Evolutionary conservation across 2,113 vertebrate species (phyloP), one percentile per base, ranked within the genome.

Genomic region (Micronycteris hirsuta): DNA sequence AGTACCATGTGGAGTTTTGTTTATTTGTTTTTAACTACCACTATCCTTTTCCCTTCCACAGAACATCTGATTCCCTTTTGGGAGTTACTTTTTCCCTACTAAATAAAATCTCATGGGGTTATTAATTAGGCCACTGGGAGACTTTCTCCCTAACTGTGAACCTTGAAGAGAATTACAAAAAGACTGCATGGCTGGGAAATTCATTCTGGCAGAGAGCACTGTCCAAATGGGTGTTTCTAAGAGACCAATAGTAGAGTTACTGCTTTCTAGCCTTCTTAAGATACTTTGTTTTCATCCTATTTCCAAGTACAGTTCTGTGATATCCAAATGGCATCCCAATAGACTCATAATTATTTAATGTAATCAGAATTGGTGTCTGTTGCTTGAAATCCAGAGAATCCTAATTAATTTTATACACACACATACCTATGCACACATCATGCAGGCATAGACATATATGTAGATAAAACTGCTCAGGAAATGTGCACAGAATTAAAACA

Each of bases 11-110:
- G 68, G 14, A 33, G 49, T 78, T 81, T 63, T 82, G 31, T 68
- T 93, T 92, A 2, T 78, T 92, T 67, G 71, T 86, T 89, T 61
- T 82, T 63, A 91, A 95, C 45, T 61, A 93, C 19, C 78, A 45
- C 71, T 36, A 68, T 83, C 76, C 87, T 73, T 71, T 94, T 15
- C n/a, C 45, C 68, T 91, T 68, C 45, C 77, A 88, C 33, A 93
- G 54, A 74, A 68, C 61, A 80, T 52, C 38, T 74, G 65, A 91
- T 85, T 91, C 95, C 63, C 49, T 88, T 45, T 76, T 58, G 83
- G 65, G 71, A 91, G 61, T 93, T 87, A 89, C 43, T 88, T 84
- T 19, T 76, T 76, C 61, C 22, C 16, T 12, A 80, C 61, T 93
- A 91, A 89, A 86, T 86, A 86, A 93, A 83, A 26, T 49, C 38